Evolutionary conservation across 2,888 invertebrate genomes (phyloP), one percentile per base, ranked within the genome.

Genomic region (Dorcus parallelipipedus): DNA sequence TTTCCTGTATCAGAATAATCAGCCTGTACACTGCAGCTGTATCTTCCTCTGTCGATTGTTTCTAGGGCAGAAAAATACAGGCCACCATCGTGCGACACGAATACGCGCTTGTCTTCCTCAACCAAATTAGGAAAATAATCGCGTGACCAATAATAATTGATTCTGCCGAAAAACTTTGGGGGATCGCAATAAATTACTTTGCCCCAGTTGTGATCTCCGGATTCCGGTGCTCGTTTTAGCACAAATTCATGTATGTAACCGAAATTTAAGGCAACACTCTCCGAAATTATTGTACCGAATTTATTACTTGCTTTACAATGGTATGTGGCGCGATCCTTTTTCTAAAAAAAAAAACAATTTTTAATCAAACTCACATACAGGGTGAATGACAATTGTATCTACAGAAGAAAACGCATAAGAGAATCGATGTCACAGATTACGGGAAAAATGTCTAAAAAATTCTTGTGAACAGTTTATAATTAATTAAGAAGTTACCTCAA

Each of bases 1-100:
- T 93, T 84, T 0, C 95, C 96, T 20, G 88, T 90, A 74, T 90
- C 89, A 6, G 94, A 93, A 9, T 93, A 92, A 62, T 86, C 84
- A 62, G 92, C 93, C 79, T 93, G 91, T 0, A 95, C 94, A 74
- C 90, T 94, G 73, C 96, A 96, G 66, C 93, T 93, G 78, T 96
- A 96, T 70, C 88, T 91, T 9, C 94, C 95, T 64, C 87, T 83
- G 78, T 96, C 96, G 54, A 95, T 93, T 33, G 87, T 87, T 78
- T 97, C 96, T 68, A 97, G 83, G 6, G 94, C 91, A 17, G 97
- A 95, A 75, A 97, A 97, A 73, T 97, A 97, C 10, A 97, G 83
- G 9, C 95, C 91, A 45, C 97, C 97, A 80, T 97, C 96, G 71
- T 88, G 83, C 0, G 97, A 97, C 0, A 96, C 95, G 81, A 97